Percentiles rank a stretch among this genome's conserved stretches.
Conservation (phyloP, 2,797 vertebrate genomes). For the Silurus aristotelis region DNA sequence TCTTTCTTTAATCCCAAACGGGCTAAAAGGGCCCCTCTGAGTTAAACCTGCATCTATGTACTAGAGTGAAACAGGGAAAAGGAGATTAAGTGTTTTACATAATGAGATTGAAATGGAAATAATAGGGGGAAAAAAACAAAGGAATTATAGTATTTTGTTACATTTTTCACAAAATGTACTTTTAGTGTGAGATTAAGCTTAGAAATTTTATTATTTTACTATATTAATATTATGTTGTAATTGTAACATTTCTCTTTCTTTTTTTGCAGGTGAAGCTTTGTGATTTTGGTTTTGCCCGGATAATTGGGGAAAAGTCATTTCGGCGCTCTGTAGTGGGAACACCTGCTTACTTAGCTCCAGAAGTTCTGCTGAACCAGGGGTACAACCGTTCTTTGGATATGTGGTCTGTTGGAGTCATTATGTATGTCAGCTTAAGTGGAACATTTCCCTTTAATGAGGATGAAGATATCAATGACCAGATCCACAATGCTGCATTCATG, state of each 20-base stretch:
- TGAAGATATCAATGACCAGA: slow-evolving; percentile 93
- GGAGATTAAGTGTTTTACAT: neutral
- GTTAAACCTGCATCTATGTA: too few species aligned
- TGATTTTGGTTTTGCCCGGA: slow-evolving; percentile 91
- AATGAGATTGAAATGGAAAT: too few species aligned
- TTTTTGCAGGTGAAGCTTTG: slow-evolving; percentile 86
- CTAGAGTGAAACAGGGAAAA: neutral
- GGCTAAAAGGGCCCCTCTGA: too few species aligned
- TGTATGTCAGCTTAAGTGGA: slow-evolving; percentile 92
- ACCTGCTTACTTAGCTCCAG: slow-evolving; percentile 87
- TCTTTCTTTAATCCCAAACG: too few species aligned
- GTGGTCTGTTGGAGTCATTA: slow-evolving; percentile 94
- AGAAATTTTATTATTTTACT: neutral
- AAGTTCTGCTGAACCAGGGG: slow-evolving; percentile 89
- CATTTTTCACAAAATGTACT: neutral
- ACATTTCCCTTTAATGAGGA: slow-evolving; percentile 94
- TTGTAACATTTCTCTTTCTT: slow-evolving; percentile 28
- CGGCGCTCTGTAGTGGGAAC: slow-evolving; percentile 91
- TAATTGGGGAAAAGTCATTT: slow-evolving; percentile 93
- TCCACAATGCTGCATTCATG: slow-evolving; percentile 94
- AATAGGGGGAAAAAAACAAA: too few species aligned
- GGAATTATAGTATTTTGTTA: too few species aligned
- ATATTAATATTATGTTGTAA: neutral
- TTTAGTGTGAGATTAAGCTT: neutral
- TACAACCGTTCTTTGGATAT: slow-evolving; percentile 94